These are phyloP conservation scores for Dione juno DNA, from an alignment of 2,888 invertebrate species.

Conservation along the genomic window DNA sequence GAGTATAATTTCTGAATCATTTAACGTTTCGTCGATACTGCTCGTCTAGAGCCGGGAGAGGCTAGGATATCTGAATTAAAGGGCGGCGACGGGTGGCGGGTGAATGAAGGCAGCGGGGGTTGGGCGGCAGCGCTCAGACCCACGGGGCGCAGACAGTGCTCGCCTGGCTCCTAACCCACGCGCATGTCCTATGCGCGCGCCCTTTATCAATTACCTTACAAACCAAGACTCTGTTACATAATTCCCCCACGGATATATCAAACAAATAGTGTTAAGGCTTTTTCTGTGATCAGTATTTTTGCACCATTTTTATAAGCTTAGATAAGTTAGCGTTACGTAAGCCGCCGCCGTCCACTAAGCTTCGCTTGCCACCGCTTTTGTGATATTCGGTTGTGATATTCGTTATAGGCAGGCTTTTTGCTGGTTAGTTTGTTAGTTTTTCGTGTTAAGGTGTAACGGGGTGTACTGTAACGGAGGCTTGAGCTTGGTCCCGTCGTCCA, in stretches of 20 bases:
- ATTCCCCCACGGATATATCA: constrained; percentile 63
- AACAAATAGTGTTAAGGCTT: constrained; percentile 78
- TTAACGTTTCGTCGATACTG: constrained; percentile 16
- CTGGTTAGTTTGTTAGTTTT: constrained; percentile 62
- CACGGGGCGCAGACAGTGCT: constrained; percentile 66
- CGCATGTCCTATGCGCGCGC: constrained; percentile 71
- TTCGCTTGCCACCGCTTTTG: constrained; percentile 82
- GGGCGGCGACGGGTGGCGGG: constrained; percentile 47
- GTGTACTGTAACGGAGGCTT: constrained; percentile 46
- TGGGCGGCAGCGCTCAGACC: constrained; percentile 46
- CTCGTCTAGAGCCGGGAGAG: constrained; percentile 16
- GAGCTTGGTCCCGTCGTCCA: constrained; percentile 40
- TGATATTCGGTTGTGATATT: constrained; percentile 83
- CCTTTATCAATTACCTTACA: constrained; percentile 65
- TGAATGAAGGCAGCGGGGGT: constrained; percentile 45
- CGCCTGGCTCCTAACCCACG: constrained; percentile 74
- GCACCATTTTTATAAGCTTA: constrained; percentile 76
- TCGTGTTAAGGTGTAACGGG: constrained; percentile 19
- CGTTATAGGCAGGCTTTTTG: constrained; percentile 78
- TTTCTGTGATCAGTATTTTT: constrained; percentile 80
- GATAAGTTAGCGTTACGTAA: constrained; percentile 79
- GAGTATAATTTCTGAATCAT: constrained; percentile 4
- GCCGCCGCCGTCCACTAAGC: constrained; percentile 82
- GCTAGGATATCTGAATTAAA: constrained; percentile 46
- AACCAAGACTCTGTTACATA: constrained; percentile 79